Conservation (phyloP, 2,113 vertebrate genomes). For the Amphiprion percula region DNA sequence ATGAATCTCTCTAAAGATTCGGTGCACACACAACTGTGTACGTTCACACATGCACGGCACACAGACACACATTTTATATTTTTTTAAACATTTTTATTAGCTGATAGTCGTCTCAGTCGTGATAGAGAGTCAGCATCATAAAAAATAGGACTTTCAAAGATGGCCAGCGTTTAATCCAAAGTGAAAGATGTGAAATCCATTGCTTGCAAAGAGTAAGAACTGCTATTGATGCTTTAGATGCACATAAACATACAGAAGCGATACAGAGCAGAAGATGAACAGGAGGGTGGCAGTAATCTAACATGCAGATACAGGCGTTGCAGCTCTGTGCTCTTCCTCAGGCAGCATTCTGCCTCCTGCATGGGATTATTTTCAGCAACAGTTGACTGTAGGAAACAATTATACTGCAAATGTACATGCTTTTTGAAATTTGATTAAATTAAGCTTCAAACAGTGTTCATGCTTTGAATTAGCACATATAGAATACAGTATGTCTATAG, state of each 20-base stretch:
- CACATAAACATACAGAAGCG: constrained; percentile 31
- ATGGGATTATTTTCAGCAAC: constrained; percentile 53
- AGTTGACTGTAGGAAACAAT: constrained; percentile 36
- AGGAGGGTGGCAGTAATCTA: constrained; percentile 39
- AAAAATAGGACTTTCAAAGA: constrained; percentile 9
- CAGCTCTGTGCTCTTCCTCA: constrained; percentile 35
- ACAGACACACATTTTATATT: not conserved
- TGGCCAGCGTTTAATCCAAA: not conserved
- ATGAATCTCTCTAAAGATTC: constrained; percentile 55
- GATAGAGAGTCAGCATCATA: not conserved
- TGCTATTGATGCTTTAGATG: constrained; percentile 8
- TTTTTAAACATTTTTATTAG: not conserved
- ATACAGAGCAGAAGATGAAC: constrained; percentile 19
- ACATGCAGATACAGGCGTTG: constrained; percentile 38
- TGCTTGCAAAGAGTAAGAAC: not conserved
- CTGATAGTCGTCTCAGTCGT: constrained; percentile 3
- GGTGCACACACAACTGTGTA: constrained; percentile 3
- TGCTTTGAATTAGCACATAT: constrained; percentile 13
- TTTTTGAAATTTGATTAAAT: constrained; percentile 30
- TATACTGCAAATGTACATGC: constrained; percentile 18
- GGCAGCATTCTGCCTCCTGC: constrained; percentile 45
- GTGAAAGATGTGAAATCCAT: not conserved
- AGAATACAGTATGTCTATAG: not conserved
- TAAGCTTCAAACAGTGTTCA: constrained; percentile 11
- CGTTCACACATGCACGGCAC: not conserved